phyloP scores from a whole-genome alignment of 2,797 vertebrate species.

The Xiphophorus birchmanni region DNA sequence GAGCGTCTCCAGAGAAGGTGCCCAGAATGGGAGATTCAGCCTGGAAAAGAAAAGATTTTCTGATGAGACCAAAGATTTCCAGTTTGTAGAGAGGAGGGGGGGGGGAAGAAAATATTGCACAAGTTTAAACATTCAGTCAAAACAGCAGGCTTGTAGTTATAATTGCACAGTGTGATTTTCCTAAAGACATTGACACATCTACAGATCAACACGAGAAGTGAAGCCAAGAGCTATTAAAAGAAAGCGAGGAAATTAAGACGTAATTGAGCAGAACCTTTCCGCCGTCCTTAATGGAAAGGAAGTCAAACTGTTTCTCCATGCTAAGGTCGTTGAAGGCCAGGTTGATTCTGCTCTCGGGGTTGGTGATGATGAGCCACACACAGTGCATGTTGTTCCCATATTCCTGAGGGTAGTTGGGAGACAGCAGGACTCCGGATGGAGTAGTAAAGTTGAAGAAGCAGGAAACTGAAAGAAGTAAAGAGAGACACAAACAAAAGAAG shows the following conservation, averaged over 20 bases:
- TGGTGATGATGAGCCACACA: constrained; percentile 97
- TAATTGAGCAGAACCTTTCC: constrained; percentile 79
- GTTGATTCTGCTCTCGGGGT: constrained; percentile 94
- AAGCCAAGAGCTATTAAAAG: constrained; percentile 22
- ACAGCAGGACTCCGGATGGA: constrained; percentile 91
- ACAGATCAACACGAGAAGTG: constrained; percentile 17
- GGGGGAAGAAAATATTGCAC: background rate
- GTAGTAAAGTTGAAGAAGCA: constrained; percentile 99
- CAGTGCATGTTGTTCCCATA: constrained; percentile 99
- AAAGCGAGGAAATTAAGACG: constrained; percentile 16
- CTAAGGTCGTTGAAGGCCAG: constrained; percentile 98
- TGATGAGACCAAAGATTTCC: constrained; percentile 14
- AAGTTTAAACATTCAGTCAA: constrained; percentile 16
- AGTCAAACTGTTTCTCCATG: constrained; percentile 98
- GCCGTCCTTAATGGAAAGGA: constrained; percentile 95
- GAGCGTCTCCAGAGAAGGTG: constrained; percentile 92
- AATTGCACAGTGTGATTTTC: constrained; percentile 25
- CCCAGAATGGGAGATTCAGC: constrained; percentile 95
- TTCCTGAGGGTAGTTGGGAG: constrained; percentile 97
- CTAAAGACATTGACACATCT: constrained; percentile 16
- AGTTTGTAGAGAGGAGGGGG: background rate
- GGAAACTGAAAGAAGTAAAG: constrained; percentile 84
- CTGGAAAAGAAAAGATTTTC: constrained; percentile 18
- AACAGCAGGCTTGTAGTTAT: background rate
- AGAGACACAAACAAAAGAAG: background rate